Base-by-base conservation (phyloP, 2,888 invertebrate species). In the Cyrtodaria siliqua region DNA sequence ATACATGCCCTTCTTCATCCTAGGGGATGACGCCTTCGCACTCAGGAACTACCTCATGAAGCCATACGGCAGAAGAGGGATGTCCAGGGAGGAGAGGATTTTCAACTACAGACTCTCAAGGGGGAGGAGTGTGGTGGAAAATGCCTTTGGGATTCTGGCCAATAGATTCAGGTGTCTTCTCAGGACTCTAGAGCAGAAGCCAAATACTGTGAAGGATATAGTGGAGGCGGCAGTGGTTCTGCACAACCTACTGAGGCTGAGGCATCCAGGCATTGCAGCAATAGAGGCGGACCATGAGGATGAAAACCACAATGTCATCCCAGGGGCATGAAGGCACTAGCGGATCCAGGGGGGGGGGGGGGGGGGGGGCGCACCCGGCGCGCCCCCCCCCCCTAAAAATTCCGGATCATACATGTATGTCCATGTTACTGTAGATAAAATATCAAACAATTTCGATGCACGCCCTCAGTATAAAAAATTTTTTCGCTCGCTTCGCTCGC, bases 291-390 rank as follows among this genome's bases (percentile, higher is more conserved):
- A 67, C 62, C 49, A 26, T 49, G 74, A 68, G 49, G 57, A 74
- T 56, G 52, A 63, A 59, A 60, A 67, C 67, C 62, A 67, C 55
- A 59, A 70, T 49, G 23, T 70, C 40, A 56, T 70, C n/a, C 64
- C 63, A 49, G 70, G 75, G 50, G 47, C 62, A 44, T 68, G 74
- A 63, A 68, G n/a, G n/a, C n/a, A n/a, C n/a, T n/a, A n/a, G n/a
- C n/a, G n/a, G n/a, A n/a, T n/a, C n/a, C n/a, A n/a, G n/a, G n/a
- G n/a, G n/a, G n/a, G n/a, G n/a, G n/a, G n/a, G n/a, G n/a, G n/a
- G n/a, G n/a, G n/a, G n/a, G n/a, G n/a, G n/a, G n/a, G n/a, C n/a
- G n/a, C n/a, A n/a, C n/a, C n/a, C n/a, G n/a, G n/a, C n/a, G n/a
- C n/a, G n/a, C n/a, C n/a, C n/a, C n/a, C n/a, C n/a, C n/a, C n/a